Evolutionary conservation across 2,113 vertebrate genomes (phyloP), one percentile per base, ranked within the genome.

Genomic region (Triplophysa dalaica): DNA sequence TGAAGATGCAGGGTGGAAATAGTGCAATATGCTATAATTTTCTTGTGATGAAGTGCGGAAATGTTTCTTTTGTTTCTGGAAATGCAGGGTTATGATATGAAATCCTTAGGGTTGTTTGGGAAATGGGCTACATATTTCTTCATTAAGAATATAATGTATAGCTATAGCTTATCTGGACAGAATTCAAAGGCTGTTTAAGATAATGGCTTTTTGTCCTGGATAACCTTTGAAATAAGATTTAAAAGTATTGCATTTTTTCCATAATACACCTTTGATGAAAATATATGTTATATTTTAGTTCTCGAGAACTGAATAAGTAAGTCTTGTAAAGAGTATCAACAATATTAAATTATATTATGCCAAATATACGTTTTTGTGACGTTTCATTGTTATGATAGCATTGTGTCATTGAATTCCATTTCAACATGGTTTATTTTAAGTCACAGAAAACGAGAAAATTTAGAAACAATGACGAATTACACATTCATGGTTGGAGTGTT

Each of bases 151-250:
- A 12, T 22, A 60, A 73, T 58, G 7, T 48, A 17, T 33, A n/a
- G 22, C 12, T 48, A 17, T 33, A n/a, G 22, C 12, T 56, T 48
- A 68, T 70, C 48, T 54, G 24, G 16, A 8, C 48, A 33, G 17
- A 70, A 2, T 33, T 70, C 24, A 54, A 54, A 22, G 16, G 4
- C 3, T 54, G 13, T 50, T 9, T 58, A 0, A 2, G 19, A n/a
- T 45, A 45, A 58, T 21, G 16, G 19, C 1, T 58, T 0, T 19
- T n/a, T 58, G 17, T 10, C 2, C 5, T 54, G 9, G 9, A 70
- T 13, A 70, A 56, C 26, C 68, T 13, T 54, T 70, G 24, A n/a
- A 56, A 70, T 70, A 56, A 21, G 17, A 70, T 70, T 33, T 54
- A 0, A n/a, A n/a, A 70, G 41, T 17, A 54, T 17, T 54, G 50